These are phyloP conservation scores for Urocynchramus pylzowi DNA, from an alignment of 2,113 vertebrate species.

Conservation along the genomic window DNA sequence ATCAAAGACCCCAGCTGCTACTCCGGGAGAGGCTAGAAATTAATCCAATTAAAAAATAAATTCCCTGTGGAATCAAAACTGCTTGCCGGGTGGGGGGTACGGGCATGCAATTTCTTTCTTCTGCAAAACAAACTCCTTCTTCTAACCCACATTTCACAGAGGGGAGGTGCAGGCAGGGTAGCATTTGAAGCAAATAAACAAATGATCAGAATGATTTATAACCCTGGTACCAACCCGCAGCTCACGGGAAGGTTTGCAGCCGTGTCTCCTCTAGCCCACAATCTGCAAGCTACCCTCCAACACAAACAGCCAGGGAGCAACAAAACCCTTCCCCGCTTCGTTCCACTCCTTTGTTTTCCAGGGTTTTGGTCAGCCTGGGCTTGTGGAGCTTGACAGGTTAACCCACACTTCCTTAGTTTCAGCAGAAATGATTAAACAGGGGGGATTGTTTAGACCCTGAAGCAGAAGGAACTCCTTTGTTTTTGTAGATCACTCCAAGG, in stretches of 20 bases:
- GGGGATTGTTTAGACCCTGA: constrained; percentile 37
- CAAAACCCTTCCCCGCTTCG: constrained; percentile 39
- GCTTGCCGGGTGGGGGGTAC: background rate
- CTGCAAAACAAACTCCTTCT: constrained; percentile 8
- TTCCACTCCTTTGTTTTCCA: constrained; percentile 64
- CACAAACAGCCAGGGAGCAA: constrained; percentile 29
- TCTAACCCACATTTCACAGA: background rate
- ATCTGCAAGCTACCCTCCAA: background rate
- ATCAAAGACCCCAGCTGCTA: constrained; percentile 63
- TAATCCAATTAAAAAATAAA: constrained; percentile 57
- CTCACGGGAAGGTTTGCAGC: background rate
- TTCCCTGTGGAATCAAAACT: constrained; percentile 37
- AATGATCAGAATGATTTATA: constrained; percentile 18
- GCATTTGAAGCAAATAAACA: background rate
- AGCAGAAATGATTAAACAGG: constrained; percentile 60
- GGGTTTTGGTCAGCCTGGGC: constrained; percentile 22
- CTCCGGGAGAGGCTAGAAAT: constrained; percentile 48
- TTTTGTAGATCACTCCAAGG: constrained; percentile 53
- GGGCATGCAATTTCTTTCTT: background rate
- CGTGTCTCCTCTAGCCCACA: background rate
- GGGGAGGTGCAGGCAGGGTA: background rate
- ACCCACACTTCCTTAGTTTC: constrained; percentile 42
- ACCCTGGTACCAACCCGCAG: background rate
- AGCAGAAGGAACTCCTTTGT: constrained; percentile 56
- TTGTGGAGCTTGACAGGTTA: constrained; percentile 64